Base-by-base conservation (phyloP, 2,113 vertebrate genomes). In the Cynocephalus volans region DNA sequence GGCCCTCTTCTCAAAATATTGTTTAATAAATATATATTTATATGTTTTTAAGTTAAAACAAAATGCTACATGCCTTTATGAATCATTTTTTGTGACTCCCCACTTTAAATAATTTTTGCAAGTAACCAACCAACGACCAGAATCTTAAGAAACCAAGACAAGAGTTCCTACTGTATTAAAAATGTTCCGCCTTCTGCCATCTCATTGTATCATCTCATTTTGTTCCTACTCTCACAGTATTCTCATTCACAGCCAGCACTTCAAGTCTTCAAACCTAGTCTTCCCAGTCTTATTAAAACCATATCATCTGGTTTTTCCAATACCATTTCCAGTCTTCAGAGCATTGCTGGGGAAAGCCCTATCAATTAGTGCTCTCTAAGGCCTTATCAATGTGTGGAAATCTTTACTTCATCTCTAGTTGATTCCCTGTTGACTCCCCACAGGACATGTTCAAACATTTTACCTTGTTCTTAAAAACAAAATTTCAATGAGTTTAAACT, bases 381-480 rank as follows among this genome's bases (percentile, higher is more conserved):
- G 73, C 58, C 73, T 91, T 73, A 33, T 28, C 21, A 77, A 85
- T 21, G 65, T 75, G 79, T 24, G 8, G 36, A 56, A 93, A 87
- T 48, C 54, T 64, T 64, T 58, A 80, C 36, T 36, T 83, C 31
- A 58, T 58, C 36, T 64, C 52, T 31, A 69, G 31, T 13, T 45
- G 69, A 94, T 62, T 77, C 28, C 41, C 56, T 62, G 65, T 10
- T 75, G 24, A 90, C 21, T 76, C 36, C 60, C 77, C 28, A 80
- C 5, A 88, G n/a, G 24, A 70, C 31, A 48, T 69, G 31, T 64
- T 93, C 10, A 14, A 94, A 95, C 50, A 48, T 69, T 88, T 79
- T 58, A 95, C 24, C 33, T 79, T 62, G 48, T 60, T 65, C 81
- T 95, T 88, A 64, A 94, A 77, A 93, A 87, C 36, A 88, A 88